Conservation (phyloP, 2,888 invertebrate genomes). For the Conchocele bisecta region DNA sequence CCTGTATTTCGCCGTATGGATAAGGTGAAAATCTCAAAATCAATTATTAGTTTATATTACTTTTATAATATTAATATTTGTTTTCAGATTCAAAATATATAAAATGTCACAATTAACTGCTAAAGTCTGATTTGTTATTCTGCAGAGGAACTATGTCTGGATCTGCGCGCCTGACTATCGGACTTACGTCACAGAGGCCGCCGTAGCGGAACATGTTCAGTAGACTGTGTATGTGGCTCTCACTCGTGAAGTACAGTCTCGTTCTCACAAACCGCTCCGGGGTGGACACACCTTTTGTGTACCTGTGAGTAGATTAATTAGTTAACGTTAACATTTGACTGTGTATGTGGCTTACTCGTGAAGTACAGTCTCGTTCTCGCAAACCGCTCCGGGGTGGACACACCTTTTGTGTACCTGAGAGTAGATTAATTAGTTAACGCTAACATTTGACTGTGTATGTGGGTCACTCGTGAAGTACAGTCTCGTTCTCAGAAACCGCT, state of each 20-base stretch:
- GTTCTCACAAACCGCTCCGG: conserved; percentile 99
- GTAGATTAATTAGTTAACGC: neutral
- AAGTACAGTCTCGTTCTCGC: conserved; percentile 99
- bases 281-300: conserved; percentile 98
- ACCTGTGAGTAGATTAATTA: conserved; percentile 84
- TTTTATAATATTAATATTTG: no score
- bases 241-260: conserved; percentile 99
- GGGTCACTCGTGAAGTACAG: conserved; percentile 99
- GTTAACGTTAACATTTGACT: no score
- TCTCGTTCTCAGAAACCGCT: conserved; percentile 98
- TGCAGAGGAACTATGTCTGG: no score
- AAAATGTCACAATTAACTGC: no score
- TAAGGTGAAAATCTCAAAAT: no score
- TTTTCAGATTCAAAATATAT: no score
- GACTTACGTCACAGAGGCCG: conserved; percentile 89
- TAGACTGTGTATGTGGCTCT: conserved; percentile 99
- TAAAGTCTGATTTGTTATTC: no score
- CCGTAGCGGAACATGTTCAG: conserved; percentile 97
- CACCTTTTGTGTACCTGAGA: conserved; percentile 95
- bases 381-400: conserved; percentile 98
- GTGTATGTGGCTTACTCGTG: conserved; percentile 99
- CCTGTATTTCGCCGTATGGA: no score
- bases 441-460: conserved; percentile 98
- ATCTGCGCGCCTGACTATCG: no score
- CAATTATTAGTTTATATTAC: no score